These are phyloP conservation scores for Chaitophorus viminalis DNA, from an alignment of 2,888 invertebrate genomes.

Conservation along the genomic window DNA sequence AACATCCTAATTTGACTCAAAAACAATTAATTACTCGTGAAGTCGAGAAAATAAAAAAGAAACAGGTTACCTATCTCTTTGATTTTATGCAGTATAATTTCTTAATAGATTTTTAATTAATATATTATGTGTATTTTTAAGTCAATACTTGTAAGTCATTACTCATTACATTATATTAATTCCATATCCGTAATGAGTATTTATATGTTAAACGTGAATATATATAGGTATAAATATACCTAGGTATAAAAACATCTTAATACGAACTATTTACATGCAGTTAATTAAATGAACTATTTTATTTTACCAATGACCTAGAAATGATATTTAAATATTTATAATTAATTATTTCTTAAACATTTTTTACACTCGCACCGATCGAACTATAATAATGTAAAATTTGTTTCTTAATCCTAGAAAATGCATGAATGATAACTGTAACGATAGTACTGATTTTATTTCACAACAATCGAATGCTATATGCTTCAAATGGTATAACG, in stretches of 20 bases:
- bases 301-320: not conserved
- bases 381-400: not conserved
- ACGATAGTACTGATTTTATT: slow-evolving; percentile 3
- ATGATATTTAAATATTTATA: not conserved
- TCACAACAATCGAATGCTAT: slow-evolving; percentile 28
- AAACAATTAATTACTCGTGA: slow-evolving; percentile 3
- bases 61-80: not conserved
- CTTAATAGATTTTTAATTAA: slow-evolving; percentile 15
- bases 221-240: not conserved
- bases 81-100: not conserved
- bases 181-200: not conserved
- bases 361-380: not conserved
- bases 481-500: not conserved
- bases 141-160: not conserved
- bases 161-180: not conserved
- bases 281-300: not conserved
- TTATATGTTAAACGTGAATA: not conserved
- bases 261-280: not conserved
- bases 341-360: slow-evolving; percentile 15
- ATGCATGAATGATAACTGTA: not conserved
- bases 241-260: not conserved
- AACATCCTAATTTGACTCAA: slow-evolving; percentile 13
- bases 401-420: not conserved
- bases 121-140: not conserved
- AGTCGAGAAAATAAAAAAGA: not conserved